Evolutionary conservation across 2,113 vertebrate genomes (phyloP), one percentile per base, ranked within the genome.

Genomic region (Ellobius talpinus): DNA sequence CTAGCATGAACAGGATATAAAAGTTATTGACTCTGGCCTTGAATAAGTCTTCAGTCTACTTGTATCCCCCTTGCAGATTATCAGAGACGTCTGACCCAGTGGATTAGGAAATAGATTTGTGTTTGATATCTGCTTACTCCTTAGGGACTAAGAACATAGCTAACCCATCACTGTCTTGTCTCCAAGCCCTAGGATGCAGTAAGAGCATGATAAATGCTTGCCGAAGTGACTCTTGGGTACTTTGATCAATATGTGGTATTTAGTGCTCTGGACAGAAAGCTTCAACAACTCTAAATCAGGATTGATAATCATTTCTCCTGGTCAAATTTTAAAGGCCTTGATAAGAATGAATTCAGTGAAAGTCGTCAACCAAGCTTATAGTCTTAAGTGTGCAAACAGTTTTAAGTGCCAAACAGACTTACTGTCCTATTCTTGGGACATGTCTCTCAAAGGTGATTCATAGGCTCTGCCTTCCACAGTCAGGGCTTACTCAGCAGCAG

Each of bases 171-270:
- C 55, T 93, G 26, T 87, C 65, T 92, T 88, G 24, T 87, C 45
- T 94, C n/a, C 33, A 93, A 6, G 89, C 70, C 61, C 85, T 96
- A 65, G 55, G 47, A 82, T 45, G 77, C 47, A 74, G 14, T 91
- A 42, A 91, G 63, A 95, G 42, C 68, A 89, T 39, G 58, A 6
- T 91, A 95, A 95, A 94, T 73, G 85, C 81, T 93, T 94, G 74
- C 92, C 88, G 85, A 97, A 77, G 45, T 89, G 39, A 95, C 63
- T 97, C 39, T 95, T 90, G 76, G 93, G n/a, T 86, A 76, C n/a
- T 94, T 86, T 39, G 72, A 24, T 91, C 23, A 87, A 1, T 90
- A 19, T 58, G 1, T 92, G 45, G n/a, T 72, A 68, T 97, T 97
- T 90, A 90, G 66, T 12, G 88, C 90, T 95, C 73, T 76, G 45